Base-by-base conservation (phyloP, 2,113 vertebrate genomes). In the Porphyrio hochstetteri region DNA sequence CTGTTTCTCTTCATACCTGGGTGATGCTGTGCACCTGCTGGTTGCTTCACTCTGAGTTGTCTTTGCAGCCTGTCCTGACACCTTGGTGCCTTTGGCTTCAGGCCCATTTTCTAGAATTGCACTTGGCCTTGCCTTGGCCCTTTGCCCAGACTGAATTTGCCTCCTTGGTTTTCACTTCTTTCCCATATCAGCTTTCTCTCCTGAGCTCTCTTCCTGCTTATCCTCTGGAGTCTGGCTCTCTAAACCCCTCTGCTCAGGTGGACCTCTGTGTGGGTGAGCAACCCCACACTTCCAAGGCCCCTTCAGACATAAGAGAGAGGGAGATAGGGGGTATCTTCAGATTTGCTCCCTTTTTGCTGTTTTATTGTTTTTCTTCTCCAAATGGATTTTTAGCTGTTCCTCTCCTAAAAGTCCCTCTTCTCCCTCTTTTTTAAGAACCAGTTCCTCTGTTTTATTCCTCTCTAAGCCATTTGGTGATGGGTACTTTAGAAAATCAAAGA, bases 121-220 rank as follows among this genome's bases (percentile, higher is more conserved):
- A 86, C 46, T 92, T 95, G 92, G 96, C 95, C 86, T 89, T 93
- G 72, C 69, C 80, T 86, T 97, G 96, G 96, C 93, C 88, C 57
- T 69, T 75, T 91, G 93, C 96, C 95, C 96, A 96, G 95, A 18
- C 77, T 50, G 65, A 93, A 91, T 96, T 92, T 57, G 80, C 83
- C 86, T 91, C 89, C 96, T 96, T 95, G 50, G 57, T 89, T 96
- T 97, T 96, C 96, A 95, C 48, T 92, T 96, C 90, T 96, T 95
- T 93, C 82, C 93, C 95, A 27, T 92, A 96, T 96, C 91, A 0
- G 2, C 88, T 97, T 95, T 87, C 96, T 72, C 88, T 79, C 52
- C 85, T 88, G 7, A 57, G 91, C 77, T 89, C 10, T 46, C 74
- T 86, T 95, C 72, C 77, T 82, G 80, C 56, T 68, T 80, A 74